These are phyloP conservation scores for Zapornia atra DNA, from an alignment of 2,113 vertebrate species.

Conservation along the genomic window DNA sequence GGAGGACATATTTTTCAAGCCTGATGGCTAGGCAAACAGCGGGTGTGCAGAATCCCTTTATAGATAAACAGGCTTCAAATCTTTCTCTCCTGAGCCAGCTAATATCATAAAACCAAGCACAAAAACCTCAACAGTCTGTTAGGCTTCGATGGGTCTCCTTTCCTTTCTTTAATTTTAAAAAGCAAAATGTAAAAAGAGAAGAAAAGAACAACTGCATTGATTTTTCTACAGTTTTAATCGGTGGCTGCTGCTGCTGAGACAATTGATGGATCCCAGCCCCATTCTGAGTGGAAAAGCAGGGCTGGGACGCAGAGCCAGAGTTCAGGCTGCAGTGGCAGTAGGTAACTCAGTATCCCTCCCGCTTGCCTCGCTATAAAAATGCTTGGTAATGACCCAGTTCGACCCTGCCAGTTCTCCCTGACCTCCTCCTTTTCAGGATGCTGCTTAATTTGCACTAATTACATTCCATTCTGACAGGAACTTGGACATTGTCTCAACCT, in stretches of 20 bases:
- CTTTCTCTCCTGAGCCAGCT: background rate
- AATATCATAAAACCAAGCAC: background rate
- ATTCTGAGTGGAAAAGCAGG: background rate
- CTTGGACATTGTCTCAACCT: conserved; percentile 81
- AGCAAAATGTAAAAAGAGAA: background rate
- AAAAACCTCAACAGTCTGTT: rapidly evolving
- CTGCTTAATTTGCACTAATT: conserved; percentile 93
- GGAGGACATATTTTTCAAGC: background rate
- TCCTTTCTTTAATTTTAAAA: background rate
- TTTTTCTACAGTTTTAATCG: background rate
- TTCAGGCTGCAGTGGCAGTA: background rate
- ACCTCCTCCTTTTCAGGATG: conserved; percentile 84
- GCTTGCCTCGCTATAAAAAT: conserved; percentile 72
- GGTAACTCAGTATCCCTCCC: conserved; percentile 42
- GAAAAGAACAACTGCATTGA: background rate
- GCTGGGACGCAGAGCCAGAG: background rate
- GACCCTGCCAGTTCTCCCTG: conserved; percentile 83
- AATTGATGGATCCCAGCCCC: background rate
- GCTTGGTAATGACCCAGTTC: conserved; percentile 84
- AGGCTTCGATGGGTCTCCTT: background rate
- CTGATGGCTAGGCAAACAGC: rapidly evolving
- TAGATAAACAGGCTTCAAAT: background rate
- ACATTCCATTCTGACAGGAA: conserved; percentile 93
- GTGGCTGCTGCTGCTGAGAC: background rate
- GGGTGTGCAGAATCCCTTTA: background rate